These are phyloP conservation scores for Mesorhabditis belari DNA, from an alignment of 2,888 invertebrate genomes.

Conservation along the genomic window DNA sequence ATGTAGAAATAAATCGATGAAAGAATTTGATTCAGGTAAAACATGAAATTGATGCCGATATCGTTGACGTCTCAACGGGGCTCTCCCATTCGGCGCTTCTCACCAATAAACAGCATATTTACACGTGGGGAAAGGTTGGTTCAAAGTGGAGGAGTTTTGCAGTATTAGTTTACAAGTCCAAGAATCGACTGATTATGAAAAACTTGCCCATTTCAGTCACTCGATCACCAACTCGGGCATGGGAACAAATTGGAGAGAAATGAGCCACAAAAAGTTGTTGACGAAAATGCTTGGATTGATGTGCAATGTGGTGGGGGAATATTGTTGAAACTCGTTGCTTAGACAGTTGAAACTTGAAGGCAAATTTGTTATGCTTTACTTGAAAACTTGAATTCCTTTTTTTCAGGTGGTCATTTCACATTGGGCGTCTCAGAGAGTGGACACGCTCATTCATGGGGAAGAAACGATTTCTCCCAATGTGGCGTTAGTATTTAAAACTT, in stretches of 20 bases:
- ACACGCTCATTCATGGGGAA: slow-evolving; percentile 37
- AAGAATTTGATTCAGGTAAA: neutral
- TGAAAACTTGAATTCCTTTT: neutral
- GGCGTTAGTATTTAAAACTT: slow-evolving; percentile 5
- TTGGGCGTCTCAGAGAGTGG: slow-evolving; percentile 33
- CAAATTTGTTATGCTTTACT: slow-evolving; percentile 1
- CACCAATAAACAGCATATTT: slow-evolving; percentile 35
- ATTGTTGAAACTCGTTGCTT: neutral
- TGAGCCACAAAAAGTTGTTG: slow-evolving; percentile 36
- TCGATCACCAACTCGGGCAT: slow-evolving; percentile 45
- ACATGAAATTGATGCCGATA: neutral
- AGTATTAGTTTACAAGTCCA: neutral
- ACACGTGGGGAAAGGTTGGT: slow-evolving; percentile 42
- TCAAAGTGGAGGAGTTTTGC: no score
- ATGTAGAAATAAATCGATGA: neutral
- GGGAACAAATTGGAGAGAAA: slow-evolving; percentile 37
- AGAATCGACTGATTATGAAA: neutral
- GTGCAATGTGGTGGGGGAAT: slow-evolving; percentile 32
- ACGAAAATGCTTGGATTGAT: slow-evolving; percentile 31
- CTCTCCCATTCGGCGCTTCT: slow-evolving; percentile 42
- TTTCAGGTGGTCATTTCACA: slow-evolving; percentile 40
- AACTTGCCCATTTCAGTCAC: slow-evolving; percentile 11
- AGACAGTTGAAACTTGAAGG: neutral
- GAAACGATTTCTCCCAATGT: slow-evolving; percentile 42
- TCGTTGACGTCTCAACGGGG: slow-evolving; percentile 32